A percentile compares a stretch with the other conserved stretches of the same genome.
Evolutionary conservation across 2,888 invertebrate genomes (phyloP).

Genomic region (Erynnis tages): DNA sequence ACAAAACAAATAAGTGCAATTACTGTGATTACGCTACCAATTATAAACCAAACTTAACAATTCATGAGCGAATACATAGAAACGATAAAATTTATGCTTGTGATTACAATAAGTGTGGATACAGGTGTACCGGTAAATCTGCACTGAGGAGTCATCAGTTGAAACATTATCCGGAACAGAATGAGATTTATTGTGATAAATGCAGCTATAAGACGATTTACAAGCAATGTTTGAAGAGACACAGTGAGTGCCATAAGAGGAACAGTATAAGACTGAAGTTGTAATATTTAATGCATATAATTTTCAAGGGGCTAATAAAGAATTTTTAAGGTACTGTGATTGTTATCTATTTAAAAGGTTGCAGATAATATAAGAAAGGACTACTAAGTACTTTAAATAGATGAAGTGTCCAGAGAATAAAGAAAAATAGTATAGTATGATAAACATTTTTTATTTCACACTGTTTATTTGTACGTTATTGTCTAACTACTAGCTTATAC

Average conservation of each 20-base stretch:
- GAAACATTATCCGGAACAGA: slow-evolving; percentile 44
- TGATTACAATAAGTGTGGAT: slow-evolving; percentile 36
- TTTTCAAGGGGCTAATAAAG: too few relatives aligned
- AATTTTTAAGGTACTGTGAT: too few relatives aligned
- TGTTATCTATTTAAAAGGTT: too few relatives aligned
- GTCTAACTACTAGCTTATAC: too few relatives aligned
- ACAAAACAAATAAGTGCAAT: slow-evolving; percentile 38
- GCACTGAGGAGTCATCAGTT: slow-evolving; percentile 47
- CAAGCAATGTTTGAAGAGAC: slow-evolving; percentile 47
- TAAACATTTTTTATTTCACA: too few relatives aligned
- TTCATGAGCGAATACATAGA: slow-evolving; percentile 45
- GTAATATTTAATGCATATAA: background rate
- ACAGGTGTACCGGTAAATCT: slow-evolving; percentile 39
- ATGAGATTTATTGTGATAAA: slow-evolving; percentile 51
- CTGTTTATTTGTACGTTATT: too few relatives aligned
- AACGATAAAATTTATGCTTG: slow-evolving; percentile 40
- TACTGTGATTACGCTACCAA: slow-evolving; percentile 44
- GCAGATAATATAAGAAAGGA: too few relatives aligned
- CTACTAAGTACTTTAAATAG: too few relatives aligned
- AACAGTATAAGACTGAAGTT: slow-evolving; percentile 35
- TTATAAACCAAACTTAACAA: slow-evolving; percentile 45
- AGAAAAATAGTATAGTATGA: too few relatives aligned
- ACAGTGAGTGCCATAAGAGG: slow-evolving; percentile 44
- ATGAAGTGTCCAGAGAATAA: too few relatives aligned
- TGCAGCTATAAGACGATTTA: slow-evolving; percentile 54